These are phyloP conservation scores for Copidosoma floridanum DNA, from an alignment of 1,140 invertebrate genomes.

Conservation along the genomic window DNA sequence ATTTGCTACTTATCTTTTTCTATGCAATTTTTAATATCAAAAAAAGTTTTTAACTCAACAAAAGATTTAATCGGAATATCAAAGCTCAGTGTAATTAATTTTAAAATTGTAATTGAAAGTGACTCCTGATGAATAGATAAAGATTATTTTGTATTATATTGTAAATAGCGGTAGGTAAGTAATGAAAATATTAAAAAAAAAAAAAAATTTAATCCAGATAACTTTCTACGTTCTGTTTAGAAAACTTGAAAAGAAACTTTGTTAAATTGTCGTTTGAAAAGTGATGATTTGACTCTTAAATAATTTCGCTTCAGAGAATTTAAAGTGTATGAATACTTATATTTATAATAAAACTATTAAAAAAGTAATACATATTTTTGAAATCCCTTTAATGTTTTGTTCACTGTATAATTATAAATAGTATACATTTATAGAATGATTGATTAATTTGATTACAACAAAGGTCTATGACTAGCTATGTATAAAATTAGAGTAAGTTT, in stretches of 20 bases:
- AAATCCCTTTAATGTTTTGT: too few species aligned
- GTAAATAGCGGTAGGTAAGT: constrained; percentile 50
- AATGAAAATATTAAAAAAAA: constrained; percentile 22
- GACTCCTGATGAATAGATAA: constrained; percentile 36
- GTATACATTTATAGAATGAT: neutral
- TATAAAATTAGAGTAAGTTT: too few species aligned
- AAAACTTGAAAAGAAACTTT: too few species aligned
- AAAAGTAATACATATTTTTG: constrained; percentile 26
- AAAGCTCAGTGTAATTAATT: constrained; percentile 15
- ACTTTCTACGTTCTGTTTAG: too few species aligned
- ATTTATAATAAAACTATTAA: constrained; percentile 49
- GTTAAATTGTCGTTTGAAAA: too few species aligned
- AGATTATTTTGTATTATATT: constrained; percentile 54
- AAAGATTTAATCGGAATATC: too few species aligned
- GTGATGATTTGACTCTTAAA: constrained; percentile 10
- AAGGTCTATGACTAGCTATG: constrained; percentile 2
- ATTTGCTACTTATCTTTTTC: too few species aligned
- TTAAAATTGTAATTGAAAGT: constrained; percentile 18
- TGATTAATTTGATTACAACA: too few species aligned
- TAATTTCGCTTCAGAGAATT: constrained; percentile 28
- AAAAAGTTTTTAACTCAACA: too few species aligned
- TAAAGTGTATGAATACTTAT: constrained; percentile 45
- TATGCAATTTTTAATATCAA: too few species aligned
- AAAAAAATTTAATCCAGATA: constrained; percentile 16
- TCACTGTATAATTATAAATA: neutral